Base-by-base conservation (phyloP, 2,888 invertebrate species). In the Parnassius mnemosyne region DNA sequence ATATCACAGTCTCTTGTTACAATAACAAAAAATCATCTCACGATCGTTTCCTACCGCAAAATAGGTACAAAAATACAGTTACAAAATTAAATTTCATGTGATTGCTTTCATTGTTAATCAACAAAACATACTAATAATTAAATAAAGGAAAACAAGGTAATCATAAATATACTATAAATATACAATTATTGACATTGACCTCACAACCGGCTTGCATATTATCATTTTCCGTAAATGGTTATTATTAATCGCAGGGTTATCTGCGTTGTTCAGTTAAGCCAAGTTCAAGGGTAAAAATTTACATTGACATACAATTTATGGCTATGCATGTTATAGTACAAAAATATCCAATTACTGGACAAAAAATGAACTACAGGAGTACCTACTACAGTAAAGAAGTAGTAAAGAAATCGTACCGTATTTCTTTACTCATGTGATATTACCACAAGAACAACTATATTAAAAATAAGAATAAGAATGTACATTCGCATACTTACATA, bases 211-310 rank as follows among this genome's bases (percentile, higher is more conserved):
- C 54, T 47, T 16, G 16, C 44, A 44, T 34, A 2, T 51, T 47
- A 11, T 54, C 20, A n/a, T 43, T 56, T 41, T 50, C 54, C 10
- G 2, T 43, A 43, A 3, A 25, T 9, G 53, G 51, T 12, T 20
- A 64, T 52, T 66, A 50, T 54, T 58, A 13, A 20, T 2, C 10
- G 54, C 57, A 53, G 53, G 53, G 53, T 43, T 43, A 61, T 51
- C 55, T 9, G 16, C 52, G 46, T 43, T 61, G 53, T 53, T 47
- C 51, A 49, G 12, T 63, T 54, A 58, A 57, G 25, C 50, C 58
- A 63, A 58, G 62, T 54, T 42, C 54, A 50, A 50, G 43, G 53
- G 49, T 57, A 54, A 9, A 20, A 53, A 49, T 57, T 51, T 41
- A 51, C 50, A 63, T 51, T 25, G 10, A 49, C 54, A 57, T 16